Evolutionary conservation across 2,797 vertebrate genomes (phyloP).

Genomic region (Rhabdomys pumilio): DNA sequence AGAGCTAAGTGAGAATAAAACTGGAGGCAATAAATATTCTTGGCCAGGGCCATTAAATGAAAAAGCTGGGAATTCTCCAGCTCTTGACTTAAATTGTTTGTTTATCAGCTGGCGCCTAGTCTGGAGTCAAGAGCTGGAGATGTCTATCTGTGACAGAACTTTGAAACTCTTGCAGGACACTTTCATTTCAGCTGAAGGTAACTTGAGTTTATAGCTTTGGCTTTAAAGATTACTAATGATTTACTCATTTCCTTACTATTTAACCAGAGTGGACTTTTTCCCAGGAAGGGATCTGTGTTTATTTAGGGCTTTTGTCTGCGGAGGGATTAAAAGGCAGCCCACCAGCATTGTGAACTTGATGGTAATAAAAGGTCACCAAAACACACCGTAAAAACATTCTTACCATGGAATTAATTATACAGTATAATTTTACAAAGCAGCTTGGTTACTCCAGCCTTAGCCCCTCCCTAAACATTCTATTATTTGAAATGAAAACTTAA

Average conservation of each 20-base stretch:
- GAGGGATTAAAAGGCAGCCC: constrained; percentile 94
- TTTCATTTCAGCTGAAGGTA: constrained; percentile 96
- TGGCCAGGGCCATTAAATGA: constrained; percentile 92
- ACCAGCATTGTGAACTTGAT: constrained; percentile 94
- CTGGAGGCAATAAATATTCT: constrained; percentile 93
- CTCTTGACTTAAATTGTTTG: constrained; percentile 93
- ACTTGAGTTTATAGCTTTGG: constrained; percentile 95
- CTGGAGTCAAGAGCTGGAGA: constrained; percentile 92
- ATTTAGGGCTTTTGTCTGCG: constrained; percentile 94
- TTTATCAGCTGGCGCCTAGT: constrained; percentile 94
- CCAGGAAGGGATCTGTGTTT: constrained; percentile 94
- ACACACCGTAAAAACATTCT: constrained; percentile 93
- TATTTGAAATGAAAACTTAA: constrained; percentile 83
- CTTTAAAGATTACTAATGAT: constrained; percentile 96
- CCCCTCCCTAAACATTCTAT: constrained; percentile 78
- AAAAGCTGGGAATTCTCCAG: constrained; percentile 94
- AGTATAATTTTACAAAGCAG: constrained; percentile 93
- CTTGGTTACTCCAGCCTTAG: constrained; percentile 82
- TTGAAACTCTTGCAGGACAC: constrained; percentile 93
- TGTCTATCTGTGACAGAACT: constrained; percentile 95
- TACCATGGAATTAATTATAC: constrained; percentile 94
- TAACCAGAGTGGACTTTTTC: constrained; percentile 93
- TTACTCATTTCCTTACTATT: constrained; percentile 95
- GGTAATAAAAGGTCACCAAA: constrained; percentile 94
- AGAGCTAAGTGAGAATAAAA: constrained; percentile 94